Evolutionary conservation across 2,113 vertebrate species (phyloP).

Genomic region (Serinus canaria): DNA sequence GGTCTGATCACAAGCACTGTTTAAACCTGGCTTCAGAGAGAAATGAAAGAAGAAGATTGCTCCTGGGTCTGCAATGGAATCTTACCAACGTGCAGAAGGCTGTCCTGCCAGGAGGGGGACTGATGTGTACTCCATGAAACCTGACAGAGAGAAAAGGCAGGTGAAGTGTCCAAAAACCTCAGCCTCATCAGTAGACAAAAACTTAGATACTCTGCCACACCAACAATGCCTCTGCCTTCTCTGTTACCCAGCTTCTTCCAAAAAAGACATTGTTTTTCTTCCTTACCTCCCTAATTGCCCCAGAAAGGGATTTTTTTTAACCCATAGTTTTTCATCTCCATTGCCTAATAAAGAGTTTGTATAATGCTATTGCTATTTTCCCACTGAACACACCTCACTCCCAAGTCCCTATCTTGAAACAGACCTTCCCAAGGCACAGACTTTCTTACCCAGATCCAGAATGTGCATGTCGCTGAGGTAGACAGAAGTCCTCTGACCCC

Average conservation of each 20-base stretch:
- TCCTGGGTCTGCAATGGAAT: neutral
- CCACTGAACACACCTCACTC: neutral
- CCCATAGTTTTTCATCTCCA: neutral
- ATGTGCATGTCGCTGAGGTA: conserved; percentile 86
- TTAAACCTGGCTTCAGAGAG: neutral
- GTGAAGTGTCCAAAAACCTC: neutral
- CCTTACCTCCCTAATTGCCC: neutral
- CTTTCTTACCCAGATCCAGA: conserved; percentile 82
- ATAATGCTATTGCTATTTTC: neutral
- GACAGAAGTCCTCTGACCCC: conserved; percentile 75
- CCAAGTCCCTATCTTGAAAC: neutral
- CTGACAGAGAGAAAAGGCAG: conserved; percentile 38
- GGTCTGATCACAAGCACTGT: neutral
- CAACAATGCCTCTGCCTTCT: neutral
- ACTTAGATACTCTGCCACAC: neutral
- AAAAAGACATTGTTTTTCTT: neutral
- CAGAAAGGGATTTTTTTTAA: neutral
- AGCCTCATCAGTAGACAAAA: neutral
- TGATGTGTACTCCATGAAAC: conserved; percentile 88
- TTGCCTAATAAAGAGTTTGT: neutral
- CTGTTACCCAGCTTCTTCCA: neutral
- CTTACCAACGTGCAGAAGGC: conserved; percentile 81
- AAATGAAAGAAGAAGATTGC: neutral
- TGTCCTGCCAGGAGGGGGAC: conserved; percentile 63
- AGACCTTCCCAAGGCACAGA: neutral